Percentiles rank a stretch among this genome's conserved stretches.
phyloP scores from a whole-genome alignment of 1,140 invertebrate species.

The Zelostemma sp. region DNA sequence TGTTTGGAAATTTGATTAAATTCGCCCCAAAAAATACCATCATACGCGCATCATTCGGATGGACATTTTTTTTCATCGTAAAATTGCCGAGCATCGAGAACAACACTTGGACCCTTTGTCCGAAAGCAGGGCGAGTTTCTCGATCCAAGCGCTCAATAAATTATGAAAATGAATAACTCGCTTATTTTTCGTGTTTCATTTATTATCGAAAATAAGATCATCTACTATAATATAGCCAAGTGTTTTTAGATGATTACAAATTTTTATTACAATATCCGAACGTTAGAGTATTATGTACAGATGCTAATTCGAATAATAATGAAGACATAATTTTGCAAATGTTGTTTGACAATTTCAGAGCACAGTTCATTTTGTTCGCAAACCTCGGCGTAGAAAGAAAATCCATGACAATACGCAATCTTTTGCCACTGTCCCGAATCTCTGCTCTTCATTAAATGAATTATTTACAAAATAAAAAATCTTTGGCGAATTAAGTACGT shows the following conservation, averaged over 20 bases:
- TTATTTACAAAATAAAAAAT: conserved; percentile 49
- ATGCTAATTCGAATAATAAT: conserved; percentile 41
- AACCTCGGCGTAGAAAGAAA: conserved; percentile 20
- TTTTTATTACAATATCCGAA: conserved; percentile 53
- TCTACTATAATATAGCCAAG: conserved; percentile 49
- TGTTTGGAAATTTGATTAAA: neutral
- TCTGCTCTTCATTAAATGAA: conserved; percentile 16
- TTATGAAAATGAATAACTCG: neutral
- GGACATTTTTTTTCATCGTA: too few relatives aligned
- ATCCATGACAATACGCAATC: conserved; percentile 10
- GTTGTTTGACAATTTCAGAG: too few relatives aligned
- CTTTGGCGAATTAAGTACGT: too few relatives aligned
- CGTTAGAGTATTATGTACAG: conserved; percentile 50
- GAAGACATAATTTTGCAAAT: too few relatives aligned
- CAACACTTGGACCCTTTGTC: too few relatives aligned
- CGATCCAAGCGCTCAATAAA: too few relatives aligned
- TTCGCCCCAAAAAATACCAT: neutral
- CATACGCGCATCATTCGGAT: too few relatives aligned
- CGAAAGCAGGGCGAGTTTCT: too few relatives aligned
- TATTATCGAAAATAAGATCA: conserved; percentile 49
- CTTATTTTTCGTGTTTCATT: neutral
- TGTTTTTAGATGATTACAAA: conserved; percentile 52
- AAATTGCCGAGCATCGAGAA: too few relatives aligned
- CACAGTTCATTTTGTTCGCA: too few relatives aligned
- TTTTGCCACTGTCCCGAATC: neutral